Evolutionary conservation across 2,113 vertebrate genomes (phyloP), one percentile per base, ranked within the genome.

Genomic region (Mixornis gularis): DNA sequence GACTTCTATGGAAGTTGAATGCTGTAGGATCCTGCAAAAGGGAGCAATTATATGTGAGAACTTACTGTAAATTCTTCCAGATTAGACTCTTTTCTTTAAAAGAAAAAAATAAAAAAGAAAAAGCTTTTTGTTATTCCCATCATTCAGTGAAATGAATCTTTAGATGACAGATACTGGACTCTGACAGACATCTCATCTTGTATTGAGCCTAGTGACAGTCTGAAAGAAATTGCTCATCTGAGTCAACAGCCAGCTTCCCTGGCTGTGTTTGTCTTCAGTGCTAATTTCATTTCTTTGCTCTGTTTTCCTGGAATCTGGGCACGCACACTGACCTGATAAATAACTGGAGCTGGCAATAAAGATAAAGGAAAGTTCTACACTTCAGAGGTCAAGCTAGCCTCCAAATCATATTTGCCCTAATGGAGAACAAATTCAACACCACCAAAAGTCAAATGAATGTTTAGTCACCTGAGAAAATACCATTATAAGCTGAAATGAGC

Each of bases 391-490:
- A 96, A 91, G 74, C 87, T 92, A 88, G 94, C 85, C 79, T 95
- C 93, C 87, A 92, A 94, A 96, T 95, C 79, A n/a, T 94, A 94
- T 96, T 96, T 93, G 60, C 83, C 83, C 69, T 94, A 96, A 95
- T 91, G 69, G 91, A 92, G 90, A 90, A 94, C 79, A 96, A 96
- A 96, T 96, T 89, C 92, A 96, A 76, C 81, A 70, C 91, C 66
- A 92, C 82, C 81, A 93, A 84, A 95, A 95, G 92, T 96, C 93
- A 96, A 96, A 96, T 95, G 92, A 95, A 91, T 96, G 96, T 94
- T 96, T 96, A 96, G 91, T 96, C 91, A 93, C 94, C 92, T 96
- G 95, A 96, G 95, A 96, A 96, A 96, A 96, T 90, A 93, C 83
- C 81, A 91, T 92, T 94, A 94, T 77, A 84, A 91, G 78, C 87